Percentiles rank a stretch among this genome's conserved stretches.
phyloP scores from a whole-genome alignment of 2,113 vertebrate genomes.

The Pseudorectes ferrugineus region DNA sequence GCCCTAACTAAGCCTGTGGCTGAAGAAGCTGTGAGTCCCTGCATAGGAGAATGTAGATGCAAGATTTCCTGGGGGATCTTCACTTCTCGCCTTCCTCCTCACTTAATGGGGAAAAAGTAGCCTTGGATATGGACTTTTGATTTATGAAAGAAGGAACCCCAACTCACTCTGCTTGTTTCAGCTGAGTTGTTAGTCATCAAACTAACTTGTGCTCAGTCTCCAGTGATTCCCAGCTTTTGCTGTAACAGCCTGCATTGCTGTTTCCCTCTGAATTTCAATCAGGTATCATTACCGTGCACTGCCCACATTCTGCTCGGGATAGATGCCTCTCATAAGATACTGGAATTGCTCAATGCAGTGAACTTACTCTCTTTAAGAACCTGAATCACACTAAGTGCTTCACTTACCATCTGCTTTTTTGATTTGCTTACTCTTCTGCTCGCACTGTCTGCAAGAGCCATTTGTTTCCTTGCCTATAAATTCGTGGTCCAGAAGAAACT shows the following conservation, averaged over 20 bases:
- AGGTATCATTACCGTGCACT: neutral
- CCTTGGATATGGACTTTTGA: neutral
- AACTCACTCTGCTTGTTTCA: neutral
- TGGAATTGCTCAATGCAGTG: neutral
- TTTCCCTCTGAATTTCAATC: constrained; percentile 44
- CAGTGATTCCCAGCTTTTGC: neutral
- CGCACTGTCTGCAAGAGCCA: neutral
- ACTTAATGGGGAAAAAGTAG: neutral
- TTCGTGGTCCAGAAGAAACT: constrained; percentile 1
- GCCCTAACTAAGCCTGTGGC: neutral
- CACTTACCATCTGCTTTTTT: constrained; percentile 44
- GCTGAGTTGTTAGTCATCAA: neutral
- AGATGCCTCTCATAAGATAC: neutral
- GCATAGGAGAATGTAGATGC: neutral
- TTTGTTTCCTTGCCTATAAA: constrained; percentile 48
- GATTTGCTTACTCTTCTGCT: constrained; percentile 36
- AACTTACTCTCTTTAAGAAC: constrained; percentile 24
- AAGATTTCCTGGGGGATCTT: neutral
- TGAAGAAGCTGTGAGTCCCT: neutral
- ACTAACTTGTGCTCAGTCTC: neutral
- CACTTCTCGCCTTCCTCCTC: neutral
- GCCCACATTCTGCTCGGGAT: constrained; percentile 5
- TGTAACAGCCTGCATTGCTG: neutral
- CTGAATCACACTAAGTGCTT: constrained; percentile 22
- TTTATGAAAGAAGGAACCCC: neutral